Evolutionary conservation across 2,113 vertebrate genomes (phyloP).

Genomic region (Sus scrofa): DNA sequence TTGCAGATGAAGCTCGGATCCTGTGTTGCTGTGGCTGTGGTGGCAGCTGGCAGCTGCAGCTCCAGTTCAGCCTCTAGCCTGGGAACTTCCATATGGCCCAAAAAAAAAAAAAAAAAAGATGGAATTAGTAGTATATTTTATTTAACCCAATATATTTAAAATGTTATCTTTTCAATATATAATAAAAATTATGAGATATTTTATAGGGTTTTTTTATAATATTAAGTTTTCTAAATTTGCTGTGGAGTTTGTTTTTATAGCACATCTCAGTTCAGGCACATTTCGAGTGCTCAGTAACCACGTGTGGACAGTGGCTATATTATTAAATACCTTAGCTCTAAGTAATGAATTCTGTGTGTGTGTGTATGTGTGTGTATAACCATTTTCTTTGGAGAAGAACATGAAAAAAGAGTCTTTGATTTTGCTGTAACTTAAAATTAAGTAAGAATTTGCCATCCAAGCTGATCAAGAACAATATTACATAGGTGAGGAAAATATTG

Average conservation of each 20-base stretch:
- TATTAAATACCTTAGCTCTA: neutral
- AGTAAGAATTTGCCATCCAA: neutral
- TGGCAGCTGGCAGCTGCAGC: no score
- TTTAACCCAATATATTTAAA: neutral
- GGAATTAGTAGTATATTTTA: conserved; percentile 11
- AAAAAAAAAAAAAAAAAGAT: neutral
- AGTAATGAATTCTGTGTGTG: neutral
- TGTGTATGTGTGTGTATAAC: neutral
- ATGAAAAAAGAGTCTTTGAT: neutral
- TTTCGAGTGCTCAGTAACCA: neutral
- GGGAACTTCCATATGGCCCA: no score
- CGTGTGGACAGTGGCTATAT: neutral
- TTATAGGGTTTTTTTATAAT: neutral
- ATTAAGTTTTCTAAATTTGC: conserved; percentile 14
- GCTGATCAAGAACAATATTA: neutral
- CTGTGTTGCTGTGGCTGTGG: no score
- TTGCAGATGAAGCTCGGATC: no score
- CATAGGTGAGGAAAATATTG: neutral
- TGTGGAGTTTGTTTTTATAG: neutral
- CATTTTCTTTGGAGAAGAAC: conserved; percentile 34
- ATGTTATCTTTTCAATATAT: neutral
- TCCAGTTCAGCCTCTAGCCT: no score
- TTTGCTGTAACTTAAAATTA: conserved; percentile 46
- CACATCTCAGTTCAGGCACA: neutral
- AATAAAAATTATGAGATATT: neutral